Evolutionary conservation across 2,797 vertebrate species (phyloP).

Genomic region (Dryobates pubescens): DNA sequence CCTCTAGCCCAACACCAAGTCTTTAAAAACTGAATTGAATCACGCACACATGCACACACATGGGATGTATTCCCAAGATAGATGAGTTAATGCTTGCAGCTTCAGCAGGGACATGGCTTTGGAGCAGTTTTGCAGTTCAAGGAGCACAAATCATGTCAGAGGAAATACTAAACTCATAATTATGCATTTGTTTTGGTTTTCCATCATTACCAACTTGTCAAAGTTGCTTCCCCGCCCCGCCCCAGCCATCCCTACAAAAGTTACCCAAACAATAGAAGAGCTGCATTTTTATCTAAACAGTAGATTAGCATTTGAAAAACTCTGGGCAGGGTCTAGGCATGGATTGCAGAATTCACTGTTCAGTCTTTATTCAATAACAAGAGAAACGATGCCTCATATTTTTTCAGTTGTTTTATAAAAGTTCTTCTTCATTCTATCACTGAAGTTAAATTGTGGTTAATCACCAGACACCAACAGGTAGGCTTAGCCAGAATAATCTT

Average conservation of each 20-base stretch:
- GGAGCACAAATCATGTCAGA: conserved; percentile 43
- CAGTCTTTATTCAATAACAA: background rate
- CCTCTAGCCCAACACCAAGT: background rate
- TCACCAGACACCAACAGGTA: conserved; percentile 37
- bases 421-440: conserved; percentile 28
- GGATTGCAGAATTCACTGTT: background rate
- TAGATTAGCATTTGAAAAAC: conserved; percentile 1
- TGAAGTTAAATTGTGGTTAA: conserved; percentile 52
- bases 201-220: conserved; percentile 26
- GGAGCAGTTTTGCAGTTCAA: conserved; percentile 30
- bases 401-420: background rate
- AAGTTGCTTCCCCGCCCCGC: too few relatives aligned
- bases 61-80: background rate
- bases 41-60: background rate
- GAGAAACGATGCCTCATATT: background rate
- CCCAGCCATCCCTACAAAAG: conserved; percentile 19
- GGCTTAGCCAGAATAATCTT: conserved; percentile 32
- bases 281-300: background rate
- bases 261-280: conserved; percentile 22
- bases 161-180: conserved; percentile 7
- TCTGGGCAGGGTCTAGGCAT: background rate
- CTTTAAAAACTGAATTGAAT: background rate
- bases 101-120: background rate
- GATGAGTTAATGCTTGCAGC: background rate
- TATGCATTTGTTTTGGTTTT: conserved; percentile 24